Conservation (phyloP, 2,113 vertebrate genomes). For the Chascanopsetta lugubris region DNA sequence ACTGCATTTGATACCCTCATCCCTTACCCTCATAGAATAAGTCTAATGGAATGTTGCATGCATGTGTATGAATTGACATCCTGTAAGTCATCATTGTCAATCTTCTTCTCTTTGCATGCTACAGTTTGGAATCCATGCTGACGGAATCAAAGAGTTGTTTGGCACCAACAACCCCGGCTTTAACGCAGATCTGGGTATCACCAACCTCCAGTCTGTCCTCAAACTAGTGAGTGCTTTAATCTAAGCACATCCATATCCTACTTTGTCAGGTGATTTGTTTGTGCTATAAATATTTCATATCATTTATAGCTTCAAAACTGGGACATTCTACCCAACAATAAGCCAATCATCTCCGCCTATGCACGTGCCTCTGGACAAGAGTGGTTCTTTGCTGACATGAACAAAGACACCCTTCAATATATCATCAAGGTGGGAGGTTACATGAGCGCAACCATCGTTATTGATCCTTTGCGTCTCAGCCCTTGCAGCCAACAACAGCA, state of each 20-base stretch:
- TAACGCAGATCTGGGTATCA: slow-evolving; percentile 60
- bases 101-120: not conserved
- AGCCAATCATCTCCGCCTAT: slow-evolving; percentile 64
- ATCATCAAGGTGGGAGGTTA: slow-evolving; percentile 65
- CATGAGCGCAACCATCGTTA: not conserved
- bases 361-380: slow-evolving; percentile 76
- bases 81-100: too few relatives aligned
- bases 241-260: not conserved
- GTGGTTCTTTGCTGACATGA: slow-evolving; percentile 70
- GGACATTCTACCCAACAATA: slow-evolving; percentile 64
- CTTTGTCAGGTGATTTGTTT: not conserved
- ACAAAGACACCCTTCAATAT: slow-evolving; percentile 59
- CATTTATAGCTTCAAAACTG: slow-evolving; percentile 73
- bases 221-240: slow-evolving; percentile 64
- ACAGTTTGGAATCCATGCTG: slow-evolving; percentile 74
- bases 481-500: not conserved
- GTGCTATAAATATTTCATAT: not conserved
- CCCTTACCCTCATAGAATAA: too few relatives aligned
- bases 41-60: too few relatives aligned
- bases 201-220: slow-evolving; percentile 62
- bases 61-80: too few relatives aligned
- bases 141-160: slow-evolving; percentile 73
- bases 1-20: too few relatives aligned
- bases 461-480: not conserved
- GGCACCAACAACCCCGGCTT: slow-evolving; percentile 33